These are phyloP conservation scores for Cyanoderma ruficeps DNA, from an alignment of 2,113 vertebrate genomes.

Conservation along the genomic window DNA sequence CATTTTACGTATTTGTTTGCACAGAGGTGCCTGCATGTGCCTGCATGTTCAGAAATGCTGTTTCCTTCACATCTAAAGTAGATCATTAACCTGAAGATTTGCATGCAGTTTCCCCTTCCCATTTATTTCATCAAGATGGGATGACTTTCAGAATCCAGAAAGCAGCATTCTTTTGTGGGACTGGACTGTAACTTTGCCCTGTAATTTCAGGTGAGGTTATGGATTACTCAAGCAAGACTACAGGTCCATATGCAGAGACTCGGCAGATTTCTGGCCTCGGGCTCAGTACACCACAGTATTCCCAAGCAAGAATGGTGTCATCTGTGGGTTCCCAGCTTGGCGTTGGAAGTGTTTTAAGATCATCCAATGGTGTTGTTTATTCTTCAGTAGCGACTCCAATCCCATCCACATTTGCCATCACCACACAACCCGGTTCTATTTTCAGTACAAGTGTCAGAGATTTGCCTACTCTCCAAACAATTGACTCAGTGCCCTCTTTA, in stretches of 20 bases:
- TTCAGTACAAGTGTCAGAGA: slow-evolving; percentile 86
- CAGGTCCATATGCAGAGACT: slow-evolving; percentile 83
- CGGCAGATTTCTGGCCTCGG: slow-evolving; percentile 81
- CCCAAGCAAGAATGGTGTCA: slow-evolving; percentile 82
- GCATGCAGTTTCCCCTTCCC: slow-evolving; percentile 81
- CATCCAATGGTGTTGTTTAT: slow-evolving; percentile 93
- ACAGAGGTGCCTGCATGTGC: slow-evolving; percentile 91
- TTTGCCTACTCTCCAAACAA: slow-evolving; percentile 84
- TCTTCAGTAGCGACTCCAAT: slow-evolving; percentile 89
- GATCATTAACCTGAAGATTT: slow-evolving; percentile 80
- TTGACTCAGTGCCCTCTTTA: slow-evolving; percentile 86
- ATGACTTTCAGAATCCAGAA: slow-evolving; percentile 72
- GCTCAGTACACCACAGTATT: slow-evolving; percentile 83
- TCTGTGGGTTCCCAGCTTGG: slow-evolving; percentile 80
- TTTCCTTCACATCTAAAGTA: slow-evolving; percentile 85
- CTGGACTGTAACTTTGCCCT: slow-evolving; percentile 88
- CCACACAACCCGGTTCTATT: slow-evolving; percentile 95
- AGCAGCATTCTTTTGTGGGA: slow-evolving; percentile 72
- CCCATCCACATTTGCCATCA: slow-evolving; percentile 93
- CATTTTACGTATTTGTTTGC: slow-evolving; percentile 75
- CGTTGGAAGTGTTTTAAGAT: slow-evolving; percentile 86
- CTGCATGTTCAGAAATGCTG: slow-evolving; percentile 92
- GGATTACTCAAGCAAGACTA: slow-evolving; percentile 95
- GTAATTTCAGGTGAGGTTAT: slow-evolving; percentile 96
- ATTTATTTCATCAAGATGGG: slow-evolving; percentile 78